A percentile compares a stretch with the other conserved stretches of the same genome.
Conservation (phyloP, 2,888 invertebrate genomes). For the Tetramorium bicarinatum region DNA sequence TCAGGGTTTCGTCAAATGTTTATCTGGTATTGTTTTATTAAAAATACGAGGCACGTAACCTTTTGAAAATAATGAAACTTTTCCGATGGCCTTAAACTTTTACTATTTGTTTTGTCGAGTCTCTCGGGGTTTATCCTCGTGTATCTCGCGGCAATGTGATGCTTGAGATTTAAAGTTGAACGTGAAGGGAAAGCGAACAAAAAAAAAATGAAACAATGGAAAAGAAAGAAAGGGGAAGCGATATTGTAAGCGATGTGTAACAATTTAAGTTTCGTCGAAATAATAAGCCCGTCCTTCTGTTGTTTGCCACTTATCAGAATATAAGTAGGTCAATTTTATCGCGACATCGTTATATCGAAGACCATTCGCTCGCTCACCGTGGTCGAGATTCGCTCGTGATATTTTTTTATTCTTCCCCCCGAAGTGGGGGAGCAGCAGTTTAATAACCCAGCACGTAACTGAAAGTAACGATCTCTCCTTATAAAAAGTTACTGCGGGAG, state of each 20-base stretch:
- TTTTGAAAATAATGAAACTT: constrained; percentile 72
- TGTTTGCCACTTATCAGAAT: constrained; percentile 16
- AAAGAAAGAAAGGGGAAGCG: neutral
- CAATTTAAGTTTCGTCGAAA: constrained; percentile 11
- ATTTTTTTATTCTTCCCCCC: neutral
- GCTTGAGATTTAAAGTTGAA: constrained; percentile 44
- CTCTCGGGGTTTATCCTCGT: constrained; percentile 28
- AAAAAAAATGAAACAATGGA: neutral
- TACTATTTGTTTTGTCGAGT: constrained; percentile 66
- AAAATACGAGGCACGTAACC: constrained; percentile 65
- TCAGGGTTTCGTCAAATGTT: constrained; percentile 3
- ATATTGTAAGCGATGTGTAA: neutral
- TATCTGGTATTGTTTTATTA: constrained; percentile 64
- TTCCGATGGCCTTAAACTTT: constrained; percentile 64
- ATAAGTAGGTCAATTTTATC: constrained; percentile 10
- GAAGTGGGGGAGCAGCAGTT: neutral
- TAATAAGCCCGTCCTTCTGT: constrained; percentile 27
- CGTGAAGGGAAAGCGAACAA: constrained; percentile 30
- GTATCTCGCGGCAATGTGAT: constrained; percentile 36
- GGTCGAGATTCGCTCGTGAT: neutral
- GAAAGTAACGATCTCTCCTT: constrained; percentile 36
- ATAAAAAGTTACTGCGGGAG: constrained; percentile 22
- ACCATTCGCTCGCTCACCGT: neutral
- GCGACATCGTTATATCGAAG: constrained; percentile 15
- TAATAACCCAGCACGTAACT: constrained; percentile 36